Percentiles rank a stretch among this genome's conserved stretches.
Conservation (phyloP, 1,140 invertebrate genomes). For the Apis florea region DNA sequence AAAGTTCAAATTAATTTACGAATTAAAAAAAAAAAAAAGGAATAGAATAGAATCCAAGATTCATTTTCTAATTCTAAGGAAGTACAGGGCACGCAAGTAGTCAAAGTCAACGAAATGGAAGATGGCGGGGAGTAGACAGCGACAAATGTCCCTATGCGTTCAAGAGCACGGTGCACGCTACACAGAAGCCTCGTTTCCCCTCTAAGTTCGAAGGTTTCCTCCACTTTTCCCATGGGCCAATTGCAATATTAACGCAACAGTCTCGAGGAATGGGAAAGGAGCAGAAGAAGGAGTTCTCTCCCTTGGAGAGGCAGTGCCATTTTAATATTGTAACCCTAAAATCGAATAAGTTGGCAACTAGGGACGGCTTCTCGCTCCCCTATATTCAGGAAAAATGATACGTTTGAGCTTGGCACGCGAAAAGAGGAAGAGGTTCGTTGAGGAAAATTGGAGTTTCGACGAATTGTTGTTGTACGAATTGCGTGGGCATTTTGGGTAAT, state of each 20-base stretch:
- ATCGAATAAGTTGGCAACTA: slow-evolving; percentile 39
- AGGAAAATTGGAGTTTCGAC: neutral
- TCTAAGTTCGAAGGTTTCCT: neutral
- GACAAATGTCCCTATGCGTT: slow-evolving; percentile 2
- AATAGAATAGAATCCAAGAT: neutral
- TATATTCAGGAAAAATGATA: slow-evolving; percentile 1
- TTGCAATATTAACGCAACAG: slow-evolving; percentile 44
- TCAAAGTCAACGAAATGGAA: slow-evolving; percentile 5
- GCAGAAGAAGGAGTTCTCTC: neutral
- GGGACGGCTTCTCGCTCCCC: neutral
- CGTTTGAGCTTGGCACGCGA: neutral
- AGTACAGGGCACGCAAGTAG: neutral
- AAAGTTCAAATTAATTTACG: too few relatives aligned
- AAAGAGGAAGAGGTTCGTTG: neutral
- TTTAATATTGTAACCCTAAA: slow-evolving; percentile 53
- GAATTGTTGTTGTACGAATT: neutral
- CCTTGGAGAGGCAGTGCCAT: slow-evolving; percentile 6
- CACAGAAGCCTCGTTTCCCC: neutral
- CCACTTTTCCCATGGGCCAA: neutral
- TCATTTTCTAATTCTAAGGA: neutral
- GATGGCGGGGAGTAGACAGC: neutral
- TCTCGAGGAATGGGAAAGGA: slow-evolving; percentile 6
- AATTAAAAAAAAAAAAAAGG: neutral
- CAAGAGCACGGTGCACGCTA: neutral
- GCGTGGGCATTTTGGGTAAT: too few relatives aligned